phyloP scores from a whole-genome alignment of 2,888 invertebrate genomes.

The Nomada lathburiana region DNA sequence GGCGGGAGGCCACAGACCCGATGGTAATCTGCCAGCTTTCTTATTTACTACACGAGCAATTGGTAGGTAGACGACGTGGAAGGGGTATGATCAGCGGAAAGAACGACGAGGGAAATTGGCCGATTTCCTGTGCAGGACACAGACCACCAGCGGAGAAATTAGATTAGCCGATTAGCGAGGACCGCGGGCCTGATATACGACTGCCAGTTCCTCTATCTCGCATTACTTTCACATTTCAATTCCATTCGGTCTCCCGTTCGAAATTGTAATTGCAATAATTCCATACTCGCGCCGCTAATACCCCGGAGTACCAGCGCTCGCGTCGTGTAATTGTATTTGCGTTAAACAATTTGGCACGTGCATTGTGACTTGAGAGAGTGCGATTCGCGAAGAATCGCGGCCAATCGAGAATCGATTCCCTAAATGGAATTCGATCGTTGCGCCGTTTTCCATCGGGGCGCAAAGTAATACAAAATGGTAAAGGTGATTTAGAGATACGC shows the following conservation, averaged over 20 bases:
- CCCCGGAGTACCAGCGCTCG: constrained; percentile 26
- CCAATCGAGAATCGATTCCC: neutral
- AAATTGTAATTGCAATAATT: constrained; percentile 65
- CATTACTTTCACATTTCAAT: constrained; percentile 63
- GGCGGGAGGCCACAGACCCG: neutral
- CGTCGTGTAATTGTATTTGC: constrained; percentile 35
- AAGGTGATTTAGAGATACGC: neutral
- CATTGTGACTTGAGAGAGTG: neutral
- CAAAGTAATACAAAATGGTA: too few species aligned
- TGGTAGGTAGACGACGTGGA: neutral
- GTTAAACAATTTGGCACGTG: constrained; percentile 20
- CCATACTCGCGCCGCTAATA: constrained; percentile 14
- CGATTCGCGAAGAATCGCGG: neutral
- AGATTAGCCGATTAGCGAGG: constrained; percentile 61
- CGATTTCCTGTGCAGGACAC: constrained; percentile 46
- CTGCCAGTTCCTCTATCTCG: constrained; percentile 14
- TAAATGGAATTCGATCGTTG: neutral
- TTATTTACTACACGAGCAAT: constrained; percentile 30
- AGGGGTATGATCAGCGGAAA: neutral
- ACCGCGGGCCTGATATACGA: constrained; percentile 46
- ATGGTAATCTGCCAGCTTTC: constrained; percentile 15
- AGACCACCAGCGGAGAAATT: constrained; percentile 49
- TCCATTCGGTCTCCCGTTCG: constrained; percentile 37
- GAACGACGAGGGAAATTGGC: constrained; percentile 50
- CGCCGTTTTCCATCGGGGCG: too few species aligned